A percentile compares a stretch with the other conserved stretches of the same genome.
Evolutionary conservation across 2,797 vertebrate genomes (phyloP).

Genomic region (Gallinago nigripennis): DNA sequence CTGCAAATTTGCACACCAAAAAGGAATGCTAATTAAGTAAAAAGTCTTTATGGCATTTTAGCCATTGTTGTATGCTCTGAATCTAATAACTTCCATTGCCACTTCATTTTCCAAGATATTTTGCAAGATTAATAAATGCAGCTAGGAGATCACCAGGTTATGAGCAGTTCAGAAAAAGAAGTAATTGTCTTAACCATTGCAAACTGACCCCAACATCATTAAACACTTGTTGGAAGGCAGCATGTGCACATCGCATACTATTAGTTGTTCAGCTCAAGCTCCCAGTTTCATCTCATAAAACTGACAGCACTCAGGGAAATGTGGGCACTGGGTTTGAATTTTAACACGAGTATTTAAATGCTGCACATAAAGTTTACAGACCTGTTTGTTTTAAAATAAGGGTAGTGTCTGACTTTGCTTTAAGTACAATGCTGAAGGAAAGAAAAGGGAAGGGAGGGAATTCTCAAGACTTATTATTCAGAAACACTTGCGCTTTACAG

Average conservation of each 20-base stretch:
- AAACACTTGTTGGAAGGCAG: slow-evolving; percentile 69
- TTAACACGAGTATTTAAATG: slow-evolving; percentile 81
- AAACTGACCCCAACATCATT: slow-evolving; percentile 66
- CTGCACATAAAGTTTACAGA: slow-evolving; percentile 73
- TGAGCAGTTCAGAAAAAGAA: slow-evolving; percentile 56
- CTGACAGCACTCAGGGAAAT: slow-evolving; percentile 76
- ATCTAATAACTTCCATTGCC: not conserved
- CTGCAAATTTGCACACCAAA: not conserved
- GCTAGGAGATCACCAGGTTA: slow-evolving; percentile 34
- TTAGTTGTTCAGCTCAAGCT: slow-evolving; percentile 69
- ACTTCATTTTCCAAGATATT: slow-evolving; percentile 35
- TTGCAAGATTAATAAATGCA: slow-evolving; percentile 39
- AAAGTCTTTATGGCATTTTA: not conserved
- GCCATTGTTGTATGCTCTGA: slow-evolving; percentile 1
- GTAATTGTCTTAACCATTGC: slow-evolving; percentile 49
- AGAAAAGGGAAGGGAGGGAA: slow-evolving; percentile 48
- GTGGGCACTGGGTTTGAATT: slow-evolving; percentile 70
- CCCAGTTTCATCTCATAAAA: slow-evolving; percentile 75
- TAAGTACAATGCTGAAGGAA: slow-evolving; percentile 49
- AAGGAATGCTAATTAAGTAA: not conserved
- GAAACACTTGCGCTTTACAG: slow-evolving; percentile 46
- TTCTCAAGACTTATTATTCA: slow-evolving; percentile 53
- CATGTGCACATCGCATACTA: slow-evolving; percentile 39
- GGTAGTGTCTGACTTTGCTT: slow-evolving; percentile 66
- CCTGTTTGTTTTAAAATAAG: slow-evolving; percentile 79